Conservation (phyloP, 1,140 invertebrate genomes). For the Halotydeus destructor region DNA sequence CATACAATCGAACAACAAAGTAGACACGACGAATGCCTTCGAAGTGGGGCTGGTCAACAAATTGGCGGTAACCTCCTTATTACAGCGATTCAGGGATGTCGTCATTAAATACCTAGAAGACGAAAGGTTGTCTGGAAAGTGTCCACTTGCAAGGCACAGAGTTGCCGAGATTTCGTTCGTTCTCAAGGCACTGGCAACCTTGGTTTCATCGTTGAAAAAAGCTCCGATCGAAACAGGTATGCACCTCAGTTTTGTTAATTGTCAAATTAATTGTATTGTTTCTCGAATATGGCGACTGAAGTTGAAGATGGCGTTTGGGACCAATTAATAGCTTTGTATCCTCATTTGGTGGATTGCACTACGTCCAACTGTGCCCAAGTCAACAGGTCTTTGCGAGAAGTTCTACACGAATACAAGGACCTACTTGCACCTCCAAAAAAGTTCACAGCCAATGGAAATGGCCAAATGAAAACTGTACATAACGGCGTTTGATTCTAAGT, state of each 20-base stretch:
- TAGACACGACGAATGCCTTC: constrained; percentile 27
- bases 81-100: constrained; percentile 81
- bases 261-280: background rate
- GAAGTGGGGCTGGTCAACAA: constrained; percentile 40
- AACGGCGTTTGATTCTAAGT: too few species aligned
- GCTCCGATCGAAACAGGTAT: constrained; percentile 60
- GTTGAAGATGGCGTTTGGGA: constrained; percentile 75
- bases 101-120: constrained; percentile 66
- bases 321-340: constrained; percentile 73
- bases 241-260: background rate
- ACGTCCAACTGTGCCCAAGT: constrained; percentile 48
- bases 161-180: constrained; percentile 90
- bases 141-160: constrained; percentile 70
- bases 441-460: background rate
- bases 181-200: constrained; percentile 77
- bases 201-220: constrained; percentile 75
- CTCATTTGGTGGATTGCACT: constrained; percentile 68
- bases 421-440: constrained; percentile 39
- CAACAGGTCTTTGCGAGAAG: constrained; percentile 56
- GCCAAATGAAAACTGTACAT: too few species aligned
- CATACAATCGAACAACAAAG: constrained; percentile 5
- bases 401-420: constrained; percentile 66
- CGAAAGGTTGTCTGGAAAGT: constrained; percentile 66
- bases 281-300: constrained; percentile 23
- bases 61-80: constrained; percentile 65